phyloP scores from a whole-genome alignment of 2,888 invertebrate species.

The Leptopilina myrica region DNA sequence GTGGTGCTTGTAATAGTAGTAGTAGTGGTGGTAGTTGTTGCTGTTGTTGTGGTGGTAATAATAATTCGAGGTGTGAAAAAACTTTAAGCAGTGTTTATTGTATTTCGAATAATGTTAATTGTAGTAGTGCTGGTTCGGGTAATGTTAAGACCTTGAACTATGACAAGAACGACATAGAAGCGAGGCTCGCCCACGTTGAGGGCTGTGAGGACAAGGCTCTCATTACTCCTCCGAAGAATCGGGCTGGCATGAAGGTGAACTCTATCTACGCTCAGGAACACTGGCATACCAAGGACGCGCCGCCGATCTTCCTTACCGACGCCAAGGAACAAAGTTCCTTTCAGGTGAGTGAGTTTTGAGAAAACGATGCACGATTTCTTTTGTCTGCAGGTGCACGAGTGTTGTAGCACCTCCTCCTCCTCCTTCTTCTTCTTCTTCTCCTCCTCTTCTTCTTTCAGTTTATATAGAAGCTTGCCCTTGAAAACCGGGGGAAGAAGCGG shows the following conservation, averaged over 20 bases:
- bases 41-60: background rate
- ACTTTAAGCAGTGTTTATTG: conserved; percentile 55
- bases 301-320: conserved; percentile 67
- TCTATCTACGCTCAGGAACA: conserved; percentile 74
- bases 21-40: too few relatives aligned
- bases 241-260: conserved; percentile 72
- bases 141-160: conserved; percentile 58
- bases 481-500: background rate
- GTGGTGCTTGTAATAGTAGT: too few relatives aligned
- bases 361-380: conserved; percentile 20
- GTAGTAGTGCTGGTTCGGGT: conserved; percentile 31
- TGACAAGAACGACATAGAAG: conserved; percentile 61
- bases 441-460: background rate
- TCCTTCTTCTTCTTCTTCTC: too few relatives aligned
- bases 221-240: conserved; percentile 61
- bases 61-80: conserved; percentile 38
- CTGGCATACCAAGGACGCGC: conserved; percentile 68
- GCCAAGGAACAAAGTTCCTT: conserved; percentile 68
- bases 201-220: conserved; percentile 64
- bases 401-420: too few relatives aligned
- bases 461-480: conserved; percentile 15
- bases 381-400: conserved; percentile 30
- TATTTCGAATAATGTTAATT: conserved; percentile 57
- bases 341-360: conserved; percentile 64
- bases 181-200: conserved; percentile 60